Conservation (phyloP, 2,113 vertebrate genomes). For the Oreochromis spilurus region DNA sequence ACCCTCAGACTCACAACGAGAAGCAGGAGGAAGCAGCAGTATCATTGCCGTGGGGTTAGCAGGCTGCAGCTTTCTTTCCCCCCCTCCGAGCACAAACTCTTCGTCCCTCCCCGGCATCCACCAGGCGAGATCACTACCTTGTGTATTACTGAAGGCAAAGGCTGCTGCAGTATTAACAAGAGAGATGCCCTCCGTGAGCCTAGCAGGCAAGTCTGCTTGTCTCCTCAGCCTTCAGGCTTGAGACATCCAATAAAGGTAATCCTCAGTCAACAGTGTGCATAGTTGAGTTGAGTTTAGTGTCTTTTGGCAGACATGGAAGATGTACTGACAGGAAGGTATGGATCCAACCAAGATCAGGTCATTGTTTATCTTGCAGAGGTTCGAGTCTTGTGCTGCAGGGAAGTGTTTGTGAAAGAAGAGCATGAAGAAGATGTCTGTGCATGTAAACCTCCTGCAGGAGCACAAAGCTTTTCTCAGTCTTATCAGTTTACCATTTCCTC, state of each 20-base stretch:
- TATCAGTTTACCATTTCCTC: neutral
- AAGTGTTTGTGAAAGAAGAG: neutral
- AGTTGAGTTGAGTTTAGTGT: conserved; percentile 33
- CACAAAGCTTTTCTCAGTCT: neutral
- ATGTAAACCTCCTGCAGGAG: neutral
- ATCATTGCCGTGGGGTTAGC: conserved; percentile 27
- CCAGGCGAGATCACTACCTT: conserved; percentile 43
- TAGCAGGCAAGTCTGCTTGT: conserved; percentile 35
- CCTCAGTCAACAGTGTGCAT: conserved; percentile 16
- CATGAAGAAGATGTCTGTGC: neutral
- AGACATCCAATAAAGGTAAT: conserved; percentile 58
- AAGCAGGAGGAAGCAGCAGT: neutral
- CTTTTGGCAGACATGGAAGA: conserved; percentile 55
- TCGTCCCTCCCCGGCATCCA: conserved; percentile 18
- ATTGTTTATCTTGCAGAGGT: conserved; percentile 53
- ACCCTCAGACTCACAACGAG: conserved; percentile 20
- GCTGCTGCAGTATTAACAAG: conserved; percentile 49
- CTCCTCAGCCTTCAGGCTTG: conserved; percentile 48
- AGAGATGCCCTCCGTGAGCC: conserved; percentile 38
- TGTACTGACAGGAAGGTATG: conserved; percentile 53
- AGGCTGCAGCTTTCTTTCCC: conserved; percentile 18
- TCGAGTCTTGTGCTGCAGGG: conserved; percentile 27
- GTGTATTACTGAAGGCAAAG: conserved; percentile 49
- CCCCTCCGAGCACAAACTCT: neutral
- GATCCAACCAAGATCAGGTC: conserved; percentile 53